Conservation (phyloP, 2,797 vertebrate genomes). For the Chloroceryle amazona region DNA sequence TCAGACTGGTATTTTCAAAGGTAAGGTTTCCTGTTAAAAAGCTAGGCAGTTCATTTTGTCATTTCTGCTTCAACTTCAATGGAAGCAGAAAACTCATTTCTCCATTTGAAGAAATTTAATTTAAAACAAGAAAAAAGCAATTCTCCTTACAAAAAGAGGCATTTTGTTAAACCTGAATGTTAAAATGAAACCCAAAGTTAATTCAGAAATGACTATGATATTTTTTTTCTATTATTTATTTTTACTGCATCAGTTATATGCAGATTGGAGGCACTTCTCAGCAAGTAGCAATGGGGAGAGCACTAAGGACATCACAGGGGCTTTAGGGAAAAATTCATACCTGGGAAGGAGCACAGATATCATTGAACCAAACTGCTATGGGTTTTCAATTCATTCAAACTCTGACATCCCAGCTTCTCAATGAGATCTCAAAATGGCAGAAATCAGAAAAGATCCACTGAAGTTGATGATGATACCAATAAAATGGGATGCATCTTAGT, state of each 20-base stretch:
- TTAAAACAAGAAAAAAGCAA: slow-evolving; percentile 46
- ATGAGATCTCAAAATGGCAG: not conserved
- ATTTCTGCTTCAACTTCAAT: slow-evolving; percentile 20
- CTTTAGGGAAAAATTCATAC: not conserved
- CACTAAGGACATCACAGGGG: not conserved
- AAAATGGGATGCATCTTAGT: not conserved
- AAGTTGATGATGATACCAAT: not conserved
- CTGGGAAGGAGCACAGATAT: not conserved
- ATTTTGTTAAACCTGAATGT: slow-evolving; percentile 1
- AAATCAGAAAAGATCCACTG: not conserved
- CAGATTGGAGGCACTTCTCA: not conserved
- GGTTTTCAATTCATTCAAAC: not conserved
- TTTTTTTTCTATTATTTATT: slow-evolving; percentile 21
- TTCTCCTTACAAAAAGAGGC: not conserved
- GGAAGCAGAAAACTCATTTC: slow-evolving; percentile 45
- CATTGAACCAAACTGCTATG: not conserved
- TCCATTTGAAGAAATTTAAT: slow-evolving; percentile 35
- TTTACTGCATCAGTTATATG: not conserved
- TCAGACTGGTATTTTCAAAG: slow-evolving; percentile 39
- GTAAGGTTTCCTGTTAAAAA: slow-evolving; percentile 26
- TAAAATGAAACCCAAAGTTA: slow-evolving; percentile 27
- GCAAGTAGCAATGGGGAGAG: not conserved
- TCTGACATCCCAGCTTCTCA: not conserved
- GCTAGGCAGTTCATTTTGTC: slow-evolving; percentile 46
- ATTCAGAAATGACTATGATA: not conserved